phyloP scores from a whole-genome alignment of 2,113 vertebrate species.

The Sinocyclocheilus rhinocerous region DNA sequence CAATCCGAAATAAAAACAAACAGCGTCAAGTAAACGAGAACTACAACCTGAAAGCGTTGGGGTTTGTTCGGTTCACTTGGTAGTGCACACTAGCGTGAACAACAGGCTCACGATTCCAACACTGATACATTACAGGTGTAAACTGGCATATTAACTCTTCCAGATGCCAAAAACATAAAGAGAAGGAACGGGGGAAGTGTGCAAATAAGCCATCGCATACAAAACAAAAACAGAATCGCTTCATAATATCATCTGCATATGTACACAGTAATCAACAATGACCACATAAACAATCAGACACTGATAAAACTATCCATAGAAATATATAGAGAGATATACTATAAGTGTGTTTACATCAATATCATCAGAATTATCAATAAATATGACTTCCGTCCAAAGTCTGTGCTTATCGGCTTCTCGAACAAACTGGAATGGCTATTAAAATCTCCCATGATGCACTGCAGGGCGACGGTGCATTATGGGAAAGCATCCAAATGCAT shows the following conservation, averaged over 20 bases:
- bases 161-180: constrained; percentile 35
- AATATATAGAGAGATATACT: constrained; percentile 56
- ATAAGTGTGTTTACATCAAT: constrained; percentile 60
- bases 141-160: constrained; percentile 16
- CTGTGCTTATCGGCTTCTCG: constrained; percentile 48
- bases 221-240: constrained; percentile 64
- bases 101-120: neutral
- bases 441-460: constrained; percentile 61
- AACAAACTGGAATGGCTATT: constrained; percentile 61
- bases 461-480: constrained; percentile 27
- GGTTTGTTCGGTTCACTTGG: neutral
- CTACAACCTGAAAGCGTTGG: neutral
- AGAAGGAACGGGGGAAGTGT: constrained; percentile 74
- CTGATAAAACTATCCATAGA: constrained; percentile 66
- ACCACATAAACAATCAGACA: constrained; percentile 63
- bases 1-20: neutral
- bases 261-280: constrained; percentile 67
- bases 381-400: constrained; percentile 66
- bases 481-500: neutral
- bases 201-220: constrained; percentile 76
- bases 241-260: constrained; percentile 70
- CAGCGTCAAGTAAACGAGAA: neutral
- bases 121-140: neutral
- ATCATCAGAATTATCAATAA: constrained; percentile 68
- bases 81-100: neutral